Conservation (phyloP, 2,113 vertebrate species). For the Ascaphus truei region DNA sequence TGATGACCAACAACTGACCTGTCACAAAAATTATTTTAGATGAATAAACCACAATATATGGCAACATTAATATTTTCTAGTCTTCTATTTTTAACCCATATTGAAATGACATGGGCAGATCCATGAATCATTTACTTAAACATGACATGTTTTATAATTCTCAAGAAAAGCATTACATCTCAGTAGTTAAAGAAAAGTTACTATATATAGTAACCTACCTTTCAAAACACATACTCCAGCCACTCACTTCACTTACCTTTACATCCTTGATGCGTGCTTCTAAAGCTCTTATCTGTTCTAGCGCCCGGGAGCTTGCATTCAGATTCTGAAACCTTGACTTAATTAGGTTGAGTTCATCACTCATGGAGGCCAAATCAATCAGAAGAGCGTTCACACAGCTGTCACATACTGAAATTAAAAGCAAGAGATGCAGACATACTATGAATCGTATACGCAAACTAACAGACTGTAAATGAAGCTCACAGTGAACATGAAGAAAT, state of each 20-base stretch:
- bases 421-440: background rate
- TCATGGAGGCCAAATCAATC: constrained; percentile 70
- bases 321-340: constrained; percentile 71
- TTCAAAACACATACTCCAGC: too few species aligned
- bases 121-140: too few species aligned
- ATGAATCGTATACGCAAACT: background rate
- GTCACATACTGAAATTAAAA: constrained; percentile 74
- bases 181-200: too few species aligned
- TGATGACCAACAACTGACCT: too few species aligned
- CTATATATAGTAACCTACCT: too few species aligned
- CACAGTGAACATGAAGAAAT: background rate
- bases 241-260: constrained; percentile 62
- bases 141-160: too few species aligned
- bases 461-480: background rate
- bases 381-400: constrained; percentile 85
- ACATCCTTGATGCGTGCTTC: constrained; percentile 71
- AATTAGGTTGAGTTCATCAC: constrained; percentile 64
- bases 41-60: too few species aligned
- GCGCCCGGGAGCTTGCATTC: constrained; percentile 47
- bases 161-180: too few species aligned
- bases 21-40: too few species aligned
- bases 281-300: constrained; percentile 70
- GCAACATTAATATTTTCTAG: too few species aligned
- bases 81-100: too few species aligned
- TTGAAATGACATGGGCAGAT: too few species aligned